Evolutionary conservation across 1,140 invertebrate species (phyloP), one percentile per base, ranked within the genome.

Genomic region (Drosophila arawakana): DNA sequence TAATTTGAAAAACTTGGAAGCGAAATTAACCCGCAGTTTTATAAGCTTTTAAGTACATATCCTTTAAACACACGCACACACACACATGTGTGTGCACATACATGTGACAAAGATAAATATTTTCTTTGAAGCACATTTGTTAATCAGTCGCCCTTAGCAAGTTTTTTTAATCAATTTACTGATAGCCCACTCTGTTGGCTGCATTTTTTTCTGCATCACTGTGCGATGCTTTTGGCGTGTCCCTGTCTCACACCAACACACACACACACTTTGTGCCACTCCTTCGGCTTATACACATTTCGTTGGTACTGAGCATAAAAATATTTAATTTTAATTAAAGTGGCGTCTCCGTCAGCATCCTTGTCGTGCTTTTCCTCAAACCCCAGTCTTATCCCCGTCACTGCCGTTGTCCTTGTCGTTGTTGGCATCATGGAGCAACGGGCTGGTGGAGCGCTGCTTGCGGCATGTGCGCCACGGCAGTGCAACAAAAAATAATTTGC

Each of bases 311-410:
- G 65, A 21, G 67, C 65, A 46, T 52, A 55, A 79, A 76, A 76
- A 82, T 82, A 83, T 82, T 82, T 83, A 76, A 83, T 79, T 82
- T 83, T 82, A 76, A 82, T 82, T 83, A 82, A 83, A 79, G 73
- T 68, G 74, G 54, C 62, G 30, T 70, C 65, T 39, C 35, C 18
- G 47, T 54, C 30, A 21, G 13, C 70, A 25, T 41, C 52, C 11
- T 13, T 35, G 9, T 18, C 47, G 11, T 35, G 30, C 47, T 18
- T n/a, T 25, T 35, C 1, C 13, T 41, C 30, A 0, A 13, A 13
- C 9, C 35, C 7, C 21, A 2, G 43, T 7, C 46, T 9, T 6
- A 21, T 54, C 15, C 67, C 43, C 11, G 15, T 2, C 39, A 11
- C 5, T 21, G 39, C 10, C 30, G 15, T 15, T 18, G 47, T 43